Conservation (phyloP, 2,797 vertebrate genomes). For the Spondyliosoma cantharus region DNA sequence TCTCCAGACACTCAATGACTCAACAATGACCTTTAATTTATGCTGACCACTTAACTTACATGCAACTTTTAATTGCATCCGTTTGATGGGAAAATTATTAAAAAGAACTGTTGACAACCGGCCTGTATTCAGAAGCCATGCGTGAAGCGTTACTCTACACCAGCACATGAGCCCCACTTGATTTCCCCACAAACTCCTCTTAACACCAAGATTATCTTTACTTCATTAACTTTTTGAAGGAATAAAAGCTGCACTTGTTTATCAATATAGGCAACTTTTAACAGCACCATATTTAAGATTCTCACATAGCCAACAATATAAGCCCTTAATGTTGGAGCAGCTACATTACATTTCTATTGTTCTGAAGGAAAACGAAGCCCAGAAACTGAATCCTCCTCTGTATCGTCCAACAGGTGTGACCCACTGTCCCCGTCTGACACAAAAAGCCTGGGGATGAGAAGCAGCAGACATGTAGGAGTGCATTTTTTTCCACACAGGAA, state of each 20-base stretch:
- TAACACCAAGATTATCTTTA: not conserved
- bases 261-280: not conserved
- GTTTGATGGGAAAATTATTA: not conserved
- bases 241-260: not conserved
- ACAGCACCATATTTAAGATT: not conserved
- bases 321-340: not conserved
- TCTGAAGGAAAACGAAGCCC: not conserved
- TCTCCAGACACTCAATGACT: too few species aligned
- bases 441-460: not conserved
- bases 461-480: not conserved
- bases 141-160: not conserved
- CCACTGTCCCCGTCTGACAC: not conserved
- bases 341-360: too few species aligned
- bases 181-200: not conserved
- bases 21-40: not conserved
- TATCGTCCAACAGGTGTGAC: slow-evolving; percentile 11
- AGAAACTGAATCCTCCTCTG: not conserved
- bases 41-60: not conserved
- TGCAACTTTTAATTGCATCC: not conserved
- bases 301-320: not conserved
- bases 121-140: not conserved
- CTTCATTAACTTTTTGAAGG: not conserved
- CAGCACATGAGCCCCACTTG: not conserved
- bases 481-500: slow-evolving; percentile 7
- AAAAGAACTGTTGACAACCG: not conserved